Base-by-base conservation (phyloP, 2,888 invertebrate genomes). In the Phymatocera aterrima region DNA sequence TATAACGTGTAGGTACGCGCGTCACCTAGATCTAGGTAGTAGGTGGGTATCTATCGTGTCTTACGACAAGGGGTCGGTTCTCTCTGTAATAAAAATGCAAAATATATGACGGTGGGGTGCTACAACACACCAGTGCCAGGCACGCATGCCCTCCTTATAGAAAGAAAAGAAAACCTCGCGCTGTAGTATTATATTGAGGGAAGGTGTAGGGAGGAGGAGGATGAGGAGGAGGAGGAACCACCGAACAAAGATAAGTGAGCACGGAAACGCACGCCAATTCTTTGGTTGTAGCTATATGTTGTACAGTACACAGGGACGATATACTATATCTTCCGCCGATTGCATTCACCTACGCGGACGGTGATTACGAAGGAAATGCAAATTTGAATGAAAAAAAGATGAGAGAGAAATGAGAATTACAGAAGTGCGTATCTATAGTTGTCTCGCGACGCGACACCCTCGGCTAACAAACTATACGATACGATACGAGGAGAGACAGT, bases 11-110 rank as follows among this genome's bases (percentile, higher is more conserved):
- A 68, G 43, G 43, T 46, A 68, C 6, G 40, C 18, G 24, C 57
- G 37, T 37, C 34, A 34, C 64, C 37, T 61, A 61, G 18, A 57
- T 1, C 57, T 21, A 40, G 4, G 4, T 40, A 4, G 4, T 40
- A 40, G 4, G 4, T 40, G 4, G 4, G 4, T 40, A 40, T 8
- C 40, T 40, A 5, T 40, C 72, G 72, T 72, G 72, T 51, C 48
- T n/a, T 72, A 70, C 48, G 75, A 34, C 78, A 79, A 78, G 80
- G 83, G 83, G 83, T 82, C 80, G 83, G 81, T 83, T 78, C 80
- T n/a, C n/a, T 81, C 82, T 84, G 85, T 84, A 85, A 87, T 86
- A 88, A 88, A 88, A 87, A 88, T 87, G 88, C 85, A 87, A 87
- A 88, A 87, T 87, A 85, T 85, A 86, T 83, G 83, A 84, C 82